Evolutionary conservation across 2,888 invertebrate species (phyloP), one percentile per base, ranked within the genome.

Genomic region (Ennomos fuscantarius): DNA sequence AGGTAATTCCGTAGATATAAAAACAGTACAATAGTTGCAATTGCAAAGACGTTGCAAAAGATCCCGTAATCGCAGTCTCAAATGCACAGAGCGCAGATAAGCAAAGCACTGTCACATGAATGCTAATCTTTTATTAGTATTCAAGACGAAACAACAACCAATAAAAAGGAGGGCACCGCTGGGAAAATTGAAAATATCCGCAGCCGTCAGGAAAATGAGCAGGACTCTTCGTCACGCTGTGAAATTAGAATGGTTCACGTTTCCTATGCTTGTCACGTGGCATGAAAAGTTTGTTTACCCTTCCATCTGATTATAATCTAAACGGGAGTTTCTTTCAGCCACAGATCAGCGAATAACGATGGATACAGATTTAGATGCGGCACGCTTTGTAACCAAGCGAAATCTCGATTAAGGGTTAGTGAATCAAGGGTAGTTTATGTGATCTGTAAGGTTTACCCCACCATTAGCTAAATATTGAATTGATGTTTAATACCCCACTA

Each of bases 161-260:
- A 91, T 90, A 90, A 89, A 90, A 90, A 84, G 86, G 82, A 81
- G 83, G 53, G 80, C 78, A 76, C 84, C 83, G 82, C 79, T 76
- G 85, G 81, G 89, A 87, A 89, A 91, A 91, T 92, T 90, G 91
- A 92, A 91, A 92, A 90, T 89, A 89, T 89, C 89, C 90, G 83
- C 87, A 87, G 84, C 86, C 85, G 84, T 85, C 87, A 88, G 81
- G 88, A 87, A 89, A 89, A 89, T 89, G 86, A 87, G 87, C 68
- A 79, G 81, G 71, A 49, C 77, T 85, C 84, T 86, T 82, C 85
- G 84, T 88, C 87, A 86, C 86, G 82, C 80, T 82, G 83, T 84
- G 82, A 84, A 90, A 89, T 89, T 87, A 86, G 85, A 84, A 83
- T 82, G 73, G 79, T 76, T 76, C 74, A 15, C 73, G 73, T 77